Evolutionary conservation across 2,888 invertebrate genomes (phyloP).

Genomic region (Megastigmus dorsalis): DNA sequence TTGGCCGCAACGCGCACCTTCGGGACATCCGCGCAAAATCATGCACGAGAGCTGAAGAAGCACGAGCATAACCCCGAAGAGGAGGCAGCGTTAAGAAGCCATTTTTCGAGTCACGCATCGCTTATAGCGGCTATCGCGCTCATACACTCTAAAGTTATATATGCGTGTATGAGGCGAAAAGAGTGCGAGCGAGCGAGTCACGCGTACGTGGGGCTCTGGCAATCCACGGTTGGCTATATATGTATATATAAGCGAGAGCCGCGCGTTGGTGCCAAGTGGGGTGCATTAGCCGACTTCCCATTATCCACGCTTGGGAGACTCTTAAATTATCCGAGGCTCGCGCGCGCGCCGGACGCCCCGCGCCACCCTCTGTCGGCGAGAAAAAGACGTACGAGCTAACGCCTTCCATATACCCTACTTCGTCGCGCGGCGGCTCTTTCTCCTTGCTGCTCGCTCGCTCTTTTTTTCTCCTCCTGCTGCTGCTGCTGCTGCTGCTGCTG

Average conservation of each 20-base stretch:
- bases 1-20: too few relatives aligned
- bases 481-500: too few relatives aligned
- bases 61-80: too few relatives aligned
- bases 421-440: neutral
- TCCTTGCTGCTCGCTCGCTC: neutral
- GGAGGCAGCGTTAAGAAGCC: neutral
- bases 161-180: neutral
- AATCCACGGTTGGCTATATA: too few relatives aligned
- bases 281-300: slow-evolving; percentile 73
- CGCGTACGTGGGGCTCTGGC: slow-evolving; percentile 59
- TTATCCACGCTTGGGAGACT: slow-evolving; percentile 73
- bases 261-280: slow-evolving; percentile 67
- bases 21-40: too few relatives aligned
- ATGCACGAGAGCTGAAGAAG: too few relatives aligned
- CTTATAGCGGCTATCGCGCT: neutral
- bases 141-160: neutral
- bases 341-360: slow-evolving; percentile 59
- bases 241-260: too few relatives aligned
- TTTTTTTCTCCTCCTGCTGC: neutral
- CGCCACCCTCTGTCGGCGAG: slow-evolving; percentile 65
- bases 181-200: slow-evolving; percentile 36
- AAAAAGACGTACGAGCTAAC: slow-evolving; percentile 71
- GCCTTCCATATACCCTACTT: slow-evolving; percentile 57
- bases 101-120: too few relatives aligned
- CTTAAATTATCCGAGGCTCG: slow-evolving; percentile 71